A percentile compares a stretch with the other conserved stretches of the same genome.
Evolutionary conservation across 2,888 invertebrate species (phyloP).

Genomic region (Eilema sororculum): DNA sequence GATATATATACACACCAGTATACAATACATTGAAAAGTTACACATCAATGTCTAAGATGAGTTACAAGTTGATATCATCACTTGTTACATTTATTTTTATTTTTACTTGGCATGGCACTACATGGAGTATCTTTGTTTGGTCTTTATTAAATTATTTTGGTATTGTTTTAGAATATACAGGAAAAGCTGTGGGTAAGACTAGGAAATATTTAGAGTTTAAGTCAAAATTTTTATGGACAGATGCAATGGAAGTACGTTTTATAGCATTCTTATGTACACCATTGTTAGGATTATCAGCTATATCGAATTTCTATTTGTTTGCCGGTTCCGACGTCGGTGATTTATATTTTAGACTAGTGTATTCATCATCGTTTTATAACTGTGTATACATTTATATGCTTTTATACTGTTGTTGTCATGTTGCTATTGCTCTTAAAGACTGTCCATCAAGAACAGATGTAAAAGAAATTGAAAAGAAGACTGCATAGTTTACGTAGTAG

Average conservation of each 20-base stretch:
- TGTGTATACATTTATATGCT: constrained; percentile 65
- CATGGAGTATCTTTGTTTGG: constrained; percentile 93
- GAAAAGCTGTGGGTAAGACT: constrained; percentile 80
- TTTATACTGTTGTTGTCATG: constrained; percentile 80
- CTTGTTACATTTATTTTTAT: constrained; percentile 93
- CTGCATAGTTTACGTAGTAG: constrained; percentile 24
- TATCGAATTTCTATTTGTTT: constrained; percentile 96
- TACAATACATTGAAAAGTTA: constrained; percentile 67
- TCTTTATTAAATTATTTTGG: constrained; percentile 94
- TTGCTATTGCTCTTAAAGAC: constrained; percentile 77
- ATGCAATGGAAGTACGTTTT: constrained; percentile 87
- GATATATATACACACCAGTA: constrained; percentile 93
- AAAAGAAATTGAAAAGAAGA: constrained; percentile 46
- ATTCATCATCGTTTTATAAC: constrained; percentile 69
- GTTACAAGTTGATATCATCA: constrained; percentile 90
- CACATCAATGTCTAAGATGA: constrained; percentile 69
- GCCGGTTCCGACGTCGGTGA: constrained; percentile 91
- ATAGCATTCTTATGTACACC: constrained; percentile 91
- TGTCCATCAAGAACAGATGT: constrained; percentile 72
- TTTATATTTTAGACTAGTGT: constrained; percentile 89
- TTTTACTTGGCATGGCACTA: constrained; percentile 96
- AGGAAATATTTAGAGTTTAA: constrained; percentile 80
- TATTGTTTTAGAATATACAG: constrained; percentile 90
- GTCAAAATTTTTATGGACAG: constrained; percentile 68
- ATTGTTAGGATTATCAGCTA: constrained; percentile 91